Conservation (phyloP, 2,797 vertebrate species). For the Chrysocyon brachyurus region DNA sequence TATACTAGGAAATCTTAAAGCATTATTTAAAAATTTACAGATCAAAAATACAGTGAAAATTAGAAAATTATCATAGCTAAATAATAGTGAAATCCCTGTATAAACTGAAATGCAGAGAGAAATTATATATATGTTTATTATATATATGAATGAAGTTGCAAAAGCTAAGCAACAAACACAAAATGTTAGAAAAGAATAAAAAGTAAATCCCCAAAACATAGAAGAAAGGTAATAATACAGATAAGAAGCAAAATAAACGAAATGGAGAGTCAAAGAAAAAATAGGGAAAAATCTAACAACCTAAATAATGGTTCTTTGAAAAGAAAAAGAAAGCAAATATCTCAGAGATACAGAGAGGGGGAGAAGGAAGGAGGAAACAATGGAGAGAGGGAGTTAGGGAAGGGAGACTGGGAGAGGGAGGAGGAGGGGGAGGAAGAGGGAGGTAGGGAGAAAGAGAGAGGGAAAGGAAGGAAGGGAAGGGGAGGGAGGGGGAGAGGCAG, state of each 20-base stretch:
- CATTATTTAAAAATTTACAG: background rate
- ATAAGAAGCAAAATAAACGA: constrained; percentile 32
- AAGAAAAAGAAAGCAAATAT: background rate
- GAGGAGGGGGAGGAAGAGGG: too few species aligned
- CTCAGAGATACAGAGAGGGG: background rate
- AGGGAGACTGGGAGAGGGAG: too few species aligned
- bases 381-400: background rate
- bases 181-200: constrained; percentile 1
- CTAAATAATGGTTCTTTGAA: background rate
- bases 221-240: background rate
- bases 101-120: background rate
- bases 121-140: background rate
- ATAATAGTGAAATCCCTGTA: background rate
- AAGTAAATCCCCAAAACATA: background rate
- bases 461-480: background rate
- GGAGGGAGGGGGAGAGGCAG: background rate
- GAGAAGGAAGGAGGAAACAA: too few species aligned
- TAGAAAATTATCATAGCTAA: background rate
- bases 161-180: background rate
- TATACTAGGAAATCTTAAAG: constrained; percentile 18
- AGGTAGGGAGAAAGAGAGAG: background rate
- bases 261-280: background rate
- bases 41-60: background rate
- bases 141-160: background rate
- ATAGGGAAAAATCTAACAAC: background rate